phyloP scores from a whole-genome alignment of 2,797 vertebrate species.

The Neosilurus hyrtlii region DNA sequence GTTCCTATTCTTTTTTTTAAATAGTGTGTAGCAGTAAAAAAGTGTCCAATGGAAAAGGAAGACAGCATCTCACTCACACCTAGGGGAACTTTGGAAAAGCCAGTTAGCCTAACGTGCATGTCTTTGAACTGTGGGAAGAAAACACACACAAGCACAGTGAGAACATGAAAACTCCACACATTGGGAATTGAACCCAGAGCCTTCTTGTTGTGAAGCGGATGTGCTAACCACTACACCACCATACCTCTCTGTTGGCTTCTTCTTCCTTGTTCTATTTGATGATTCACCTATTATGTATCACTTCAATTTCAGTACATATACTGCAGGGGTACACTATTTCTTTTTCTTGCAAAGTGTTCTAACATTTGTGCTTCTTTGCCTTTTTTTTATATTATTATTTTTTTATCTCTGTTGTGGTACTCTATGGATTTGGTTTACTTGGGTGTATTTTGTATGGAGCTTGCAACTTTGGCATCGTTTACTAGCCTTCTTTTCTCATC shows the following conservation, averaged over 20 bases:
- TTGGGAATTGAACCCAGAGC: no score
- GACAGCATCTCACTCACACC: no score
- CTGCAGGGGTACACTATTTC: neutral
- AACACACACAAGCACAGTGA: no score
- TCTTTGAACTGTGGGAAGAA: no score
- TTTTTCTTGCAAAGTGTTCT: neutral
- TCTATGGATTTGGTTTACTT: neutral
- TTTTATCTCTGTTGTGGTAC: neutral
- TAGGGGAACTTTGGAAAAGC: no score
- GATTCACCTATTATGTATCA: neutral
- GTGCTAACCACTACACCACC: no score
- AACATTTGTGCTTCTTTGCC: neutral
- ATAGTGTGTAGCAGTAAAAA: neutral
- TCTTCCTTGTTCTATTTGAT: conserved; percentile 5
- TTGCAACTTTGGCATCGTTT: no score
- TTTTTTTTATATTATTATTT: neutral
- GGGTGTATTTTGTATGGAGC: neutral
- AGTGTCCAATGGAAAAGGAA: neutral
- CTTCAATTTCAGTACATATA: neutral
- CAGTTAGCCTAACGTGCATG: no score
- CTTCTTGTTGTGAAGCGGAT: no score
- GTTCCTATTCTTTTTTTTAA: neutral
- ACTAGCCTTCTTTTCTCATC: no score
- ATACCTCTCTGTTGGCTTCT: neutral
- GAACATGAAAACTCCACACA: no score